Percentiles rank a stretch among this genome's conserved stretches.
Conservation (phyloP, 2,113 vertebrate species). For the Thymallus thymallus region DNA sequence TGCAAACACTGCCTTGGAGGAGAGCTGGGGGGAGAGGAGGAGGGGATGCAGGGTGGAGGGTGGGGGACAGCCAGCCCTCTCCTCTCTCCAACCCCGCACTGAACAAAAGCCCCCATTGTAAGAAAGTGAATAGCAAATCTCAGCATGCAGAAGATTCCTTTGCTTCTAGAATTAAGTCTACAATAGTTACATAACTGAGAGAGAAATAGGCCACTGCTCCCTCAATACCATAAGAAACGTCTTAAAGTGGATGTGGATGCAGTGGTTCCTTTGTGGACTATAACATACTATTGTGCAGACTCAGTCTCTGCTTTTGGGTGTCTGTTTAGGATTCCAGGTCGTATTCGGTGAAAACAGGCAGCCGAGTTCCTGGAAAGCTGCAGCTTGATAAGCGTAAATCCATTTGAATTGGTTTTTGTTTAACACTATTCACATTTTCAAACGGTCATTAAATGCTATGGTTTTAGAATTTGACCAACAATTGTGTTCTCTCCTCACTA, state of each 20-base stretch:
- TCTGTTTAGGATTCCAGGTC: too few relatives aligned
- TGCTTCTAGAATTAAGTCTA: constrained; percentile 42
- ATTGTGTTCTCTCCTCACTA: constrained; percentile 5
- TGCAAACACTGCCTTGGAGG: constrained; percentile 8
- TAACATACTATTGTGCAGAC: too few relatives aligned
- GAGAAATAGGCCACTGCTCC: background rate
- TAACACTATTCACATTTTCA: too few relatives aligned
- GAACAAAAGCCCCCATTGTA: constrained; percentile 69
- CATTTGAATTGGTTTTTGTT: too few relatives aligned
- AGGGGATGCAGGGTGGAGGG: constrained; percentile 4
- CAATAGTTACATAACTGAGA: constrained; percentile 48
- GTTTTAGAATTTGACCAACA: background rate
- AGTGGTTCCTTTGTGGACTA: too few relatives aligned
- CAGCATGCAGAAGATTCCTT: constrained; percentile 49
- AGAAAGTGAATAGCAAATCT: constrained; percentile 60
- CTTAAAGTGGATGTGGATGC: too few relatives aligned
- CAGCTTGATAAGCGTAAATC: too few relatives aligned
- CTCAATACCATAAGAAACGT: background rate
- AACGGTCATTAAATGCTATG: too few relatives aligned
- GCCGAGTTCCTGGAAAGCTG: too few relatives aligned
- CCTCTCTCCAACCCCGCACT: constrained; percentile 42
- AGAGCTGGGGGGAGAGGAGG: background rate
- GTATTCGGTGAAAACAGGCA: too few relatives aligned
- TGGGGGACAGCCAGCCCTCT: background rate
- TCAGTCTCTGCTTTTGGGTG: too few relatives aligned